Base-by-base conservation (phyloP, 1,140 invertebrate species). In the Propsilocerus akamusi region DNA sequence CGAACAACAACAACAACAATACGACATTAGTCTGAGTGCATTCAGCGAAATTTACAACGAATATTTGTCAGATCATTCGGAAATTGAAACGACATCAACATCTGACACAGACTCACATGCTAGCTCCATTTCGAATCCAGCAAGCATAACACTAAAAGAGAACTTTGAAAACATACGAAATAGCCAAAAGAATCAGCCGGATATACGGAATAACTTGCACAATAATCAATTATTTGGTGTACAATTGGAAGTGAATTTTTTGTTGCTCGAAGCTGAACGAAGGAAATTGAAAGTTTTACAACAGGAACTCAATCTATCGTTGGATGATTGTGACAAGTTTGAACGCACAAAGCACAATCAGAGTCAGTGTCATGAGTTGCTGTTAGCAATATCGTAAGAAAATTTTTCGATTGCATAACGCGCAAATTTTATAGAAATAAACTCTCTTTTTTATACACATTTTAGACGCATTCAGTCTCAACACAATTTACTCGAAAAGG, bases 381-480 rank as follows among this genome's bases (percentile, higher is more conserved):
- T 79, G 24, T 67, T 74, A 51, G 76, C 77, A 52, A 79, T 80
- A 58, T 73, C 76, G 78, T 80, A 69, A 75, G 77, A 70, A 59
- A 17, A 52, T 37, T 26, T 3, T 14, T 52, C 7, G 5, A 24
- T 3, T 25, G 28, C 17, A 34, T 11, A 17, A 20, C 10, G 26
- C 26, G 25, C 3, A 4, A 28, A 20, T 25, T 47, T 51, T 30
- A 22, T 34, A 48, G 49, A 53, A 48, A 48, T 26, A 41, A 48
- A 12, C 25, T 37, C 14, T 49, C 25, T 1, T 52, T 53, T 46
- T 22, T 50, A 52, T 56, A 22, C 30, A 57, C 54, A 5, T 56
- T 71, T 11, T 66, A 83, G 80, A 51, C 75, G 78, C 59, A 81
- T 83, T 56, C 79, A 82, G 63, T 72, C 73, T 22, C 80, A 82